Conservation (phyloP, 2,797 vertebrate species). For the Lateolabrax maculatus region DNA sequence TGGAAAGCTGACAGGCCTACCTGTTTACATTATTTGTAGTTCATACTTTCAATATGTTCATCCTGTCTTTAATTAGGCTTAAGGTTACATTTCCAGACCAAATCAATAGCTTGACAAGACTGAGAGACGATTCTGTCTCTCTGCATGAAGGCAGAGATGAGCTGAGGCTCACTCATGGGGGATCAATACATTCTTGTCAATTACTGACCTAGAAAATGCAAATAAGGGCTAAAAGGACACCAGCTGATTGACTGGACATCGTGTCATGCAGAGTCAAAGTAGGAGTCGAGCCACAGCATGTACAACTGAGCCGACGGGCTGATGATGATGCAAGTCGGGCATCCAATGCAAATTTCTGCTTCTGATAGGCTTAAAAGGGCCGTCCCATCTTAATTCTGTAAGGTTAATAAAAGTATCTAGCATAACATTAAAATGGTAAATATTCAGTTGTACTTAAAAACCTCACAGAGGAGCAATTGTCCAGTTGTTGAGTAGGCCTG, state of each 20-base stretch:
- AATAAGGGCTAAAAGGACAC: constrained; percentile 38
- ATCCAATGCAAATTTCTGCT: neutral
- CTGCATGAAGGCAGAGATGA: neutral
- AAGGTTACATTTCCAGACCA: neutral
- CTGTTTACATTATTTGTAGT: neutral
- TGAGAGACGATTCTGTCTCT: neutral
- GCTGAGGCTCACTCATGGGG: neutral
- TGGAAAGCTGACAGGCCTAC: neutral
- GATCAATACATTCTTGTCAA: constrained; percentile 48
- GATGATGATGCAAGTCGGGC: neutral
- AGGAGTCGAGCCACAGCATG: neutral
- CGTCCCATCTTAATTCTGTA: too few relatives aligned
- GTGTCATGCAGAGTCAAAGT: neutral
- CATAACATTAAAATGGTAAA: constrained; percentile 1
- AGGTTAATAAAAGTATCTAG: too few relatives aligned
- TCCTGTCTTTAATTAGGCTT: neutral
- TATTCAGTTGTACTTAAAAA: constrained; percentile 1
- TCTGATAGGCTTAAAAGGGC: neutral
- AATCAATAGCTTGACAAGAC: neutral
- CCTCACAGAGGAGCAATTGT: constrained; percentile 14
- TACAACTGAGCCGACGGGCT: neutral
- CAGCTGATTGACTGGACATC: constrained; percentile 33
- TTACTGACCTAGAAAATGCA: constrained; percentile 36
- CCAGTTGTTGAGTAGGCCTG: neutral
- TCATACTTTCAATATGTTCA: neutral